Percentiles rank a stretch among this genome's conserved stretches.
Evolutionary conservation across 2,113 vertebrate genomes (phyloP).

Genomic region (Ursus arctos): DNA sequence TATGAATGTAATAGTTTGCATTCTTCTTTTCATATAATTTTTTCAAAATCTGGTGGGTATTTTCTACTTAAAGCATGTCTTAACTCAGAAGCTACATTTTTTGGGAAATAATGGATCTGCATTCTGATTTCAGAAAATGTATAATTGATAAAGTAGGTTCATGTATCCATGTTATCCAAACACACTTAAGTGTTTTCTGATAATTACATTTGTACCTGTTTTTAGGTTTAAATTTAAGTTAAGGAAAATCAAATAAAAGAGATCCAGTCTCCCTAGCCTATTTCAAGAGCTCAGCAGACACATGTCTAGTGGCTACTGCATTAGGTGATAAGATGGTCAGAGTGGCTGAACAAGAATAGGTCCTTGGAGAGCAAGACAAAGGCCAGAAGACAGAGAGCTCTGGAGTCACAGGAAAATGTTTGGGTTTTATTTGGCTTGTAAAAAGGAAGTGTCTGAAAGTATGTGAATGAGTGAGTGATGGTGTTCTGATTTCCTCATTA

Average conservation of each 20-base stretch:
- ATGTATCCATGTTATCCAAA: background rate
- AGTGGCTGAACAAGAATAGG: background rate
- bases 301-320: background rate
- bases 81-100: background rate
- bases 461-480: background rate
- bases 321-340: background rate
- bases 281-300: background rate
- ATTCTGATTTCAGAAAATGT: conserved; percentile 28
- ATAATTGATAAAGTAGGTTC: background rate
- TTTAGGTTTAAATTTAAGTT: conserved; percentile 17
- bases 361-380: background rate
- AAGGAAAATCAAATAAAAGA: background rate
- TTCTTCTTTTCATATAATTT: background rate
- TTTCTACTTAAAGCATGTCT: background rate
- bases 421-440: background rate
- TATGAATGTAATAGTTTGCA: background rate
- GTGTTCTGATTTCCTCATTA: background rate
- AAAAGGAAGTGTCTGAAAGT: background rate
- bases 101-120: background rate
- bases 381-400: background rate
- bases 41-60: background rate
- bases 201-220: background rate
- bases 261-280: background rate
- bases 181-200: background rate
- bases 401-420: background rate